These are phyloP conservation scores for Nothobranchius furzeri DNA, from an alignment of 2,113 vertebrate genomes.

Conservation along the genomic window DNA sequence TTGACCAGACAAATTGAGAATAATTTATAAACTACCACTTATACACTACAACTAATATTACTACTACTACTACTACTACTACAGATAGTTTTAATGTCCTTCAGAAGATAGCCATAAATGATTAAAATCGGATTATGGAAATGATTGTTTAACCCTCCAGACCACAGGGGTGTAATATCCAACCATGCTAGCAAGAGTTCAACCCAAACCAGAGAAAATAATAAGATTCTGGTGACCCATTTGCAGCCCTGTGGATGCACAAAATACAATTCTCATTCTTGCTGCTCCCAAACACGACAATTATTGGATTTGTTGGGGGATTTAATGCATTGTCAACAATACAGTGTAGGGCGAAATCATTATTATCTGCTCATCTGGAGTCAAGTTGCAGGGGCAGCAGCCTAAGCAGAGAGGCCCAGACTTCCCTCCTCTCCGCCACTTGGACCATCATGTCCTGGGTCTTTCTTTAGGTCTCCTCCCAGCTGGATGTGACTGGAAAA, in stretches of 20 bases:
- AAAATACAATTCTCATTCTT: constrained; percentile 20
- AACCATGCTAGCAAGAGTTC: constrained; percentile 12
- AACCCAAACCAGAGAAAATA: constrained; percentile 38
- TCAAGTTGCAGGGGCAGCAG: too few relatives aligned
- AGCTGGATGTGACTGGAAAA: too few relatives aligned
- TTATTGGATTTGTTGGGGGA: not conserved
- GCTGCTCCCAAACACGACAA: constrained; percentile 6
- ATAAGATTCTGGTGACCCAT: constrained; percentile 45
- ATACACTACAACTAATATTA: too few relatives aligned
- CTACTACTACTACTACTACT: too few relatives aligned
- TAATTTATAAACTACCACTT: too few relatives aligned
- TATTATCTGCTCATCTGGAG: too few relatives aligned
- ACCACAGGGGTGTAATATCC: constrained; percentile 22
- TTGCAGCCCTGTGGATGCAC: constrained; percentile 33
- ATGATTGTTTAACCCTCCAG: constrained; percentile 48
- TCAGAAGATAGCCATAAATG: not conserved
- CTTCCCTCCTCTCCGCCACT: too few relatives aligned
- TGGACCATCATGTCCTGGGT: too few relatives aligned
- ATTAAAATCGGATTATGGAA: constrained; percentile 32
- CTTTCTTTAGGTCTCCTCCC: too few relatives aligned
- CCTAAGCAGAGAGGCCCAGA: too few relatives aligned
- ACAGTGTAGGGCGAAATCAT: not conserved
- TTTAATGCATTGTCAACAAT: not conserved
- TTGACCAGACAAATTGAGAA: too few relatives aligned
- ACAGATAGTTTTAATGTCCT: constrained; percentile 1